Percentiles rank a stretch among this genome's conserved stretches.
Conservation (phyloP, 2,797 vertebrate species). For the Spinus pinus region DNA sequence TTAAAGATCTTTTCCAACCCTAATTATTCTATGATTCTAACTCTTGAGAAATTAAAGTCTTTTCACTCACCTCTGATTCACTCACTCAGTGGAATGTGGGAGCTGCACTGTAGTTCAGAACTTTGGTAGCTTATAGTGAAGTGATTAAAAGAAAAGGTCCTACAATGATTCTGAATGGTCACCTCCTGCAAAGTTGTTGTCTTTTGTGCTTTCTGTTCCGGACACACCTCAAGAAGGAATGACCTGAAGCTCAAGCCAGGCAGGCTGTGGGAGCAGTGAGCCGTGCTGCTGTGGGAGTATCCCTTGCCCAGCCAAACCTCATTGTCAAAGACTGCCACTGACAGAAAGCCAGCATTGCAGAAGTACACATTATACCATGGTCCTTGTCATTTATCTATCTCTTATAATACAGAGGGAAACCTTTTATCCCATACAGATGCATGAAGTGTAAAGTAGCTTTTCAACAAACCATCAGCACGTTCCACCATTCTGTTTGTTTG, state of each 20-base stretch:
- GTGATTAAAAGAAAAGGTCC: not conserved
- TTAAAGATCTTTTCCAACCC: not conserved
- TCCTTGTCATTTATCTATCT: not conserved
- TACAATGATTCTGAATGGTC: not conserved
- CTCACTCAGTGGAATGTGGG: not conserved
- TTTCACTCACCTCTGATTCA: not conserved
- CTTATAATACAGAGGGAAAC: not conserved
- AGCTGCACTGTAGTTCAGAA: not conserved
- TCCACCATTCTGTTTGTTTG: not conserved
- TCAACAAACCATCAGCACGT: rapidly evolving
- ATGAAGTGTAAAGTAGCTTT: not conserved
- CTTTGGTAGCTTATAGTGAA: not conserved
- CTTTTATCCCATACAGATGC: not conserved
- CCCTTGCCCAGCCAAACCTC: not conserved
- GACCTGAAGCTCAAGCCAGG: not conserved
- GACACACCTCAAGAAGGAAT: not conserved
- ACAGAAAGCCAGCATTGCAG: not conserved
- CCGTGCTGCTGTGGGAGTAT: not conserved
- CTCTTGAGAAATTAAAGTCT: not conserved
- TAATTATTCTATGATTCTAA: not conserved
- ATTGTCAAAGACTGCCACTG: not conserved
- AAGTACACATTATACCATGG: not conserved
- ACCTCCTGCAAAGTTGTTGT: not conserved
- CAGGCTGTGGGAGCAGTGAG: not conserved
- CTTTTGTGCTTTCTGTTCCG: not conserved